Percentiles rank a stretch among this genome's conserved stretches.
Conservation (phyloP, 53 echinoderm and acorn worm species). For the Paracentrotus lividus region DNA sequence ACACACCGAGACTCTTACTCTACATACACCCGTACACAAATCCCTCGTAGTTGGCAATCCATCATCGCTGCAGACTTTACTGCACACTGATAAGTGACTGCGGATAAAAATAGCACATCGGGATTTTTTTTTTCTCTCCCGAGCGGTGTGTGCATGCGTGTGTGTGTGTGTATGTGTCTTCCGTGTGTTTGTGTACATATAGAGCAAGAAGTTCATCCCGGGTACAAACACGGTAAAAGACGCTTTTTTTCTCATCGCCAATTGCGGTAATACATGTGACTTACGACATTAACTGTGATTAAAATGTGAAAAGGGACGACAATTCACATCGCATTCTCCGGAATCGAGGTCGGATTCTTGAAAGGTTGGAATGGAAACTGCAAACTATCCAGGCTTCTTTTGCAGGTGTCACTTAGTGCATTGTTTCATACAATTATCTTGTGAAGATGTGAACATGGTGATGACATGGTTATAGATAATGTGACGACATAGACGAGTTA, state of each 20-base stretch:
- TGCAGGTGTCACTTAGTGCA: conserved; percentile 14
- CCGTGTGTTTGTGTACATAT: conserved; percentile 47
- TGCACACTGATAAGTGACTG: conserved; percentile 71
- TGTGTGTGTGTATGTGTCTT: conserved; percentile 46
- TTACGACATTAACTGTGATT: conserved; percentile 26
- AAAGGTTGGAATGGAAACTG: background rate
- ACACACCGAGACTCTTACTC: conserved; percentile 8
- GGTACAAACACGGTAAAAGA: conserved; percentile 34
- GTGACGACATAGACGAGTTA: conserved; percentile 37
- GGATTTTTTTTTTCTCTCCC: conserved; percentile 19
- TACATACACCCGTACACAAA: conserved; percentile 57
- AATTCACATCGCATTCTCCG: background rate
- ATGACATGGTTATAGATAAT: too few species aligned
- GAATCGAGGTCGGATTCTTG: background rate
- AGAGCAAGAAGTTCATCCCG: conserved; percentile 41
- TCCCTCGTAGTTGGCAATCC: conserved; percentile 60
- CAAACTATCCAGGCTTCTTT: background rate
- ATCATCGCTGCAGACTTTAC: conserved; percentile 50
- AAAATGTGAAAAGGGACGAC: conserved; percentile 10
- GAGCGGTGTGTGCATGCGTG: conserved; percentile 44
- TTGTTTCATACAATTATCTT: conserved; percentile 29
- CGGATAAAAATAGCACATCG: conserved; percentile 63
- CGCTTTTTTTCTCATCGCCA: conserved; percentile 18
- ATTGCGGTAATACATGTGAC: conserved; percentile 11
- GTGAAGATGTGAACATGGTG: conserved; percentile 62